Evolutionary conservation across 1,140 invertebrate genomes (phyloP).

Genomic region (Chionoecetes opilio): DNA sequence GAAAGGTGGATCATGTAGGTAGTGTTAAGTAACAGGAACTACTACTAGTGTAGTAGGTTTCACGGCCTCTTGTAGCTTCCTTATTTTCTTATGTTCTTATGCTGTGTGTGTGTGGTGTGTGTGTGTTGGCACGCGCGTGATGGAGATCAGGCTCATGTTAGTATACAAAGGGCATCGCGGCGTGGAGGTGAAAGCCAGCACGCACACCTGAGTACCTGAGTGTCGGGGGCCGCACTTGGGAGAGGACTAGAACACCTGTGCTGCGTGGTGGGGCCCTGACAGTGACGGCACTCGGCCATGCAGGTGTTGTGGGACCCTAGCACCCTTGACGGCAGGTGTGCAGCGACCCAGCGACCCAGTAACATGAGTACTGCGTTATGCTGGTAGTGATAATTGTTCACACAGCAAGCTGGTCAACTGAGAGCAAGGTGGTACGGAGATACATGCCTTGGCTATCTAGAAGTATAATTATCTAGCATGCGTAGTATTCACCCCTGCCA

Average conservation of each 20-base stretch:
- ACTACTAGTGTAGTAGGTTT: no score
- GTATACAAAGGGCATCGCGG: background rate
- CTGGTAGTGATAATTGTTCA: no score
- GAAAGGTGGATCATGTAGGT: no score
- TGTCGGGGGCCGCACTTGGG: background rate
- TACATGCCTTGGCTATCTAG: no score
- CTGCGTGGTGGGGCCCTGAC: background rate
- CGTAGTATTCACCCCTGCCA: no score
- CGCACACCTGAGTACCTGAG: background rate
- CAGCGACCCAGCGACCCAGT: background rate
- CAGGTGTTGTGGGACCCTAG: background rate
- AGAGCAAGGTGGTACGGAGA: no score
- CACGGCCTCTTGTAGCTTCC: no score
- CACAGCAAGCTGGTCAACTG: no score
- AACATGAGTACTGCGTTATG: background rate
- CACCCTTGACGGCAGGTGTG: background rate
- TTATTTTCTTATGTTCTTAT: no score
- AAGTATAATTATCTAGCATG: no score
- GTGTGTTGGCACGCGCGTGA: conserved; percentile 3
- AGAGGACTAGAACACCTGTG: background rate
- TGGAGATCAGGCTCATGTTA: background rate
- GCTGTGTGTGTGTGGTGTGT: conserved; percentile 16
- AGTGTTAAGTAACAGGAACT: no score
- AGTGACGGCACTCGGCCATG: background rate
- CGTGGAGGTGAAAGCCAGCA: conserved; percentile 9